Evolutionary conservation across 2,888 invertebrate genomes (phyloP), one percentile per base, ranked within the genome.

Genomic region (Ochropacha duplaris): DNA sequence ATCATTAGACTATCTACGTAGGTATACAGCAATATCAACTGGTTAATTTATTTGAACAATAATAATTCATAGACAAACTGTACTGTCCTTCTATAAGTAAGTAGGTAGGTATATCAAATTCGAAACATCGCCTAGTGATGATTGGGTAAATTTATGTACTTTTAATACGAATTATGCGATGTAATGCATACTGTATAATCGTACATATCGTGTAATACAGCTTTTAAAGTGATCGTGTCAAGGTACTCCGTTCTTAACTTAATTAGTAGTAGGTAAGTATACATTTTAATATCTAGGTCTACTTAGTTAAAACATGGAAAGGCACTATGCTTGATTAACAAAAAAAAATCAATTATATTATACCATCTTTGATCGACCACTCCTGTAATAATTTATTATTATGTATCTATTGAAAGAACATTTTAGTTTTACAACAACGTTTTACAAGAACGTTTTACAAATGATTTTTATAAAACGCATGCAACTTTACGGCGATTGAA

Each of bases 261-360:
- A 71, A 68, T 72, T 72, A 16, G n/a, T n/a, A n/a, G n/a, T n/a
- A n/a, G n/a, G n/a, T n/a, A n/a, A 31, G 69, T 75, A 73, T 76
- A 76, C 72, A 50, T 71, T 78, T 75, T 71, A 69, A 71, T 44
- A 44, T 19, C 76, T 82, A 85, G 58, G 64, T 61, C 77, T 83
- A 83, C 71, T 73, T 80, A 84, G 65, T 79, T 81, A 78, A 62
- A 86, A 79, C 66, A 71, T 84, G 83, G 81, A 90, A 91, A 92
- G 91, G 91, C 91, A 91, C 91, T 90, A 89, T 87, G 74, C 86
- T 88, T 89, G 84, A 84, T 74, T 81, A 82, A 83, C n/a, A 74
- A 67, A 72, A 80, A 81, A 66, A 68, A 60, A 65, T 64, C 64
- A 60, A 57, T 50, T 60, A 58, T 26, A 4, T 58, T 62, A 68